Base-by-base conservation (phyloP, 2,113 vertebrate genomes). In the Cyanistes caeruleus region DNA sequence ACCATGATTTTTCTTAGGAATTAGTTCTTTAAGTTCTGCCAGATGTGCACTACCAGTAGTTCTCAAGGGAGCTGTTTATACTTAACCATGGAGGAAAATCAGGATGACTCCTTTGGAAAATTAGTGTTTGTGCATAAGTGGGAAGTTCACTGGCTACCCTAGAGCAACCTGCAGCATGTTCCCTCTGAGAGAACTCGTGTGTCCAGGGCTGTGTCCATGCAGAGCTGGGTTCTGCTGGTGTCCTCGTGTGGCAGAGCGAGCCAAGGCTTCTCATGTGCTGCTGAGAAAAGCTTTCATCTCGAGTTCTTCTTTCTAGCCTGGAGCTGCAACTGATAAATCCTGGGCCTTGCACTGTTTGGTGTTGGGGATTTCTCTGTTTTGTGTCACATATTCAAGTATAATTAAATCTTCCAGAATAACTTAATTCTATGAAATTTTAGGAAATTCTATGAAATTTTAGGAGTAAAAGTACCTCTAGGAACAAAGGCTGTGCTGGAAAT, bases 321-420 rank as follows among this genome's bases (percentile, higher is more conserved):
- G 62, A 96, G 65, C 79, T 58, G 51, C 28, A 69, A 11, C 43
- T 65, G 68, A 88, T 92, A 84, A 92, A 87, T 91, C 55, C 33
- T 77, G 59, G 43, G 31, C 39, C n/a, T n/a, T n/a, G n/a, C n/a
- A n/a, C n/a, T 58, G 28, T 59, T 93, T 69, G 74, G 28, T 84
- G 15, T 7, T 82, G 84, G 37, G 41, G 9, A 65, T 87, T 89
- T 86, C 43, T 93, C 90, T 92, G 48, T 49, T 92, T 81, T 64
- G 17, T 92, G 90, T 86, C 93, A 84, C 0, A 0, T 63, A 37
- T 39, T 63, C 48, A 70, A 63, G 39, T 33, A 3, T 24, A 83
- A 88, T 86, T 80, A 68, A 82, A 83, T 93, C 89, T 93, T 93
- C 46, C 49, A 76, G 62, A 94, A 51, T 59, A 88, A 43, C 62